A percentile compares a stretch with the other conserved stretches of the same genome.
These are phyloP conservation scores for Baronia brevicornis DNA, from an alignment of 2,888 invertebrate genomes.

Conservation along the genomic window DNA sequence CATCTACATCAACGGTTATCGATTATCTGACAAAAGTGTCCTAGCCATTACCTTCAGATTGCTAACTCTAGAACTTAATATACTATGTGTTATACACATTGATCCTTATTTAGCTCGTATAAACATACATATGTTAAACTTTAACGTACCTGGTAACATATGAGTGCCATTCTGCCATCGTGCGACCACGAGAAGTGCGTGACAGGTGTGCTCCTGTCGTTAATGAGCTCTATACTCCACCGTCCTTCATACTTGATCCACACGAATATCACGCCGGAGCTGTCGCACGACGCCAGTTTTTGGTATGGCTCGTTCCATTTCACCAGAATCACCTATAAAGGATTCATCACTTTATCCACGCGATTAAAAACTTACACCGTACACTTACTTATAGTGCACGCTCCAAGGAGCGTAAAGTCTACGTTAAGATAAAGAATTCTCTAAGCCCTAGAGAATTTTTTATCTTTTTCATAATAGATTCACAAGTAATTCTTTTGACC, in stretches of 20 bases:
- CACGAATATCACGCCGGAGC: constrained; percentile 97
- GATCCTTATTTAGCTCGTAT: no score
- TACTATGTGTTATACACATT: no score
- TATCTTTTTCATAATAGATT: no score
- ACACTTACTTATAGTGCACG: constrained; percentile 5
- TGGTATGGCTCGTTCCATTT: constrained; percentile 99
- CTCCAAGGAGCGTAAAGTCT: background rate
- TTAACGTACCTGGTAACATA: constrained; percentile 89
- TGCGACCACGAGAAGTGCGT: constrained; percentile 99
- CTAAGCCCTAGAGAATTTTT: no score
- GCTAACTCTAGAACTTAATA: no score
- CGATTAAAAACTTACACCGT: constrained; percentile 5
- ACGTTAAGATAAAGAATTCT: no score
- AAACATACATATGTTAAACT: background rate
- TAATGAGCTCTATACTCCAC: constrained; percentile 99
- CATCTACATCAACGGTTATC: no score
- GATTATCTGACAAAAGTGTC: no score
- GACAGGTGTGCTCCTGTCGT: constrained; percentile 97
- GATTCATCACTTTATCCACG: constrained; percentile 1
- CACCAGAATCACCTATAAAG: constrained; percentile 89
- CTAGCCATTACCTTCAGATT: no score
- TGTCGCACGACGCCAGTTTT: constrained; percentile 97
- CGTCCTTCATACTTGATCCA: constrained; percentile 99
- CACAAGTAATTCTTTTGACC: no score
- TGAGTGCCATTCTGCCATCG: constrained; percentile 98